Percentiles rank a stretch among this genome's conserved stretches.
These are phyloP conservation scores for Hoplostethus atlanticus DNA, from an alignment of 2,797 vertebrate genomes.

Conservation along the genomic window DNA sequence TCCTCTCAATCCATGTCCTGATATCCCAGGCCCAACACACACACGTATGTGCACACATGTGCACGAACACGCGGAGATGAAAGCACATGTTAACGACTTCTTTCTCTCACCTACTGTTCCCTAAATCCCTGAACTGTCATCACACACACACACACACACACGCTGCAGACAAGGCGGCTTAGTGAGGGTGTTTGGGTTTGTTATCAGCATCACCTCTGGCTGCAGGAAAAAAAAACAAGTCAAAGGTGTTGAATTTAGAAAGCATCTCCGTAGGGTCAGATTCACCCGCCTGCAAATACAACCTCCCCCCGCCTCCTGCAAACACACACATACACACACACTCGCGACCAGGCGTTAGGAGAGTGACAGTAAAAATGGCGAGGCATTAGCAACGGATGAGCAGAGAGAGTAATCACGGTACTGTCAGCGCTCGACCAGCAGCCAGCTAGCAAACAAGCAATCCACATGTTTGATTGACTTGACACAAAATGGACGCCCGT, in stretches of 20 bases:
- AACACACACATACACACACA: background rate
- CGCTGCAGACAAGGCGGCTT: slow-evolving; percentile 47
- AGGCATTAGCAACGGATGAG: slow-evolving; percentile 60
- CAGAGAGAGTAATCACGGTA: slow-evolving; percentile 64
- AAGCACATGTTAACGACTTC: slow-evolving; percentile 20
- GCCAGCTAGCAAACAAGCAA: slow-evolving; percentile 48
- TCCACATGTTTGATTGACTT: slow-evolving; percentile 67
- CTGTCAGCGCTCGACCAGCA: slow-evolving; percentile 47
- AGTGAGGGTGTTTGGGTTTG: slow-evolving; percentile 62
- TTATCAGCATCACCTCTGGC: slow-evolving; percentile 60
- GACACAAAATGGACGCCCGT: slow-evolving; percentile 60
- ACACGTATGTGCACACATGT: background rate
- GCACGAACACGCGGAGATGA: slow-evolving; percentile 21
- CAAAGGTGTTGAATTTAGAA: slow-evolving; percentile 62
- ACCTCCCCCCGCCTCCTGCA: background rate
- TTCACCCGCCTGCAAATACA: slow-evolving; percentile 25
- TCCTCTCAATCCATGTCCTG: slow-evolving; percentile 58
- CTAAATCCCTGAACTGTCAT: slow-evolving; percentile 61
- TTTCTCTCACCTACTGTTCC: slow-evolving; percentile 43
- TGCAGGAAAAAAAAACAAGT: slow-evolving; percentile 50
- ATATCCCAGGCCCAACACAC: slow-evolving; percentile 43
- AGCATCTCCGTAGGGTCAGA: background rate
- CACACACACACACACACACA: background rate
- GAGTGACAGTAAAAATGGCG: slow-evolving; percentile 37
- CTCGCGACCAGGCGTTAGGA: slow-evolving; percentile 5